Evolutionary conservation across 2,113 vertebrate species (phyloP).

Genomic region (Microtus montanus): DNA sequence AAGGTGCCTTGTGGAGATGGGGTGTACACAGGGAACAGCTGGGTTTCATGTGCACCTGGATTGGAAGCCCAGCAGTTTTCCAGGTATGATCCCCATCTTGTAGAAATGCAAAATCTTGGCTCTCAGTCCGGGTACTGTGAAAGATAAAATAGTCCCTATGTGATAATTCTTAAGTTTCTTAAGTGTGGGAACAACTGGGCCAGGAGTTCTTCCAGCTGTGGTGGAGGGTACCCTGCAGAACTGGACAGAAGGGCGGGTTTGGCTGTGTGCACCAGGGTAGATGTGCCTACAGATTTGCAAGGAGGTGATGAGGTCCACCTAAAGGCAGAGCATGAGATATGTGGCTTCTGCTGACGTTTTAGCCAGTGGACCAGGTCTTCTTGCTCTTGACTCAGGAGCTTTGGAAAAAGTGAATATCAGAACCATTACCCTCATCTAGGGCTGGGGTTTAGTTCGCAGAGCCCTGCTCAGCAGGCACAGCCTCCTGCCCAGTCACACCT

Average conservation of each 20-base stretch:
- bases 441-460: neutral
- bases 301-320: no score
- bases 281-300: neutral
- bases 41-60: neutral
- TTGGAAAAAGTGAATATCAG: neutral
- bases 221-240: neutral
- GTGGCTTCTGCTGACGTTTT: neutral
- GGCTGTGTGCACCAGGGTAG: neutral
- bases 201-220: neutral
- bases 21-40: neutral
- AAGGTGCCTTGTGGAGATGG: neutral
- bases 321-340: neutral
- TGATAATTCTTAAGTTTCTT: neutral
- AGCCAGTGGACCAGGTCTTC: neutral
- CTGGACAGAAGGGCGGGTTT: neutral
- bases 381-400: neutral
- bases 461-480: neutral
- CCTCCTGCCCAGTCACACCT: neutral
- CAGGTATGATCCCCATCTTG: neutral
- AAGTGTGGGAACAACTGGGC: neutral
- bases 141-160: neutral
- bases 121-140: neutral
- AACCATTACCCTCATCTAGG: fast-evolving
- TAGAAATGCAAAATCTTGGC: neutral
- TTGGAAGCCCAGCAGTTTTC: neutral